These are phyloP conservation scores for Aix galericulata DNA, from an alignment of 2,113 vertebrate species.

Conservation along the genomic window DNA sequence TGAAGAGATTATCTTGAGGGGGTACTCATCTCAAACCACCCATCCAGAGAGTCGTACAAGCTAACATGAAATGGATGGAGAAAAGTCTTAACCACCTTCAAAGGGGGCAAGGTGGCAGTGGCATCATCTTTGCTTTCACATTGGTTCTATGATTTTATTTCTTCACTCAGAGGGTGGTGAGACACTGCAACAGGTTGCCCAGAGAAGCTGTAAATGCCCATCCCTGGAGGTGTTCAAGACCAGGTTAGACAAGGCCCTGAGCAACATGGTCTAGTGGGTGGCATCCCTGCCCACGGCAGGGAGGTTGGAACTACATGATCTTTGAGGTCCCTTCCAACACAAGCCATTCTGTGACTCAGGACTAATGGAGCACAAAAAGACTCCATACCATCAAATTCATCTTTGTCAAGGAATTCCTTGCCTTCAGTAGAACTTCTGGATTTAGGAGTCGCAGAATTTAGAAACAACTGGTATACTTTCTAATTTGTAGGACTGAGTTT, in stretches of 20 bases:
- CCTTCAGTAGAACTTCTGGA: background rate
- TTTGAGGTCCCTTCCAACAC: too few relatives aligned
- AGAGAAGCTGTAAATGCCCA: too few relatives aligned
- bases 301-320: too few relatives aligned
- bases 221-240: too few relatives aligned
- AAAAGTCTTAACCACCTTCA: background rate
- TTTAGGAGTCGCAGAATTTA: background rate
- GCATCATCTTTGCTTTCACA: background rate
- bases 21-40: background rate
- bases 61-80: background rate
- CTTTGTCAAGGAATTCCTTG: background rate
- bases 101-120: too few relatives aligned
- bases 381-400: background rate
- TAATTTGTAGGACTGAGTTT: background rate
- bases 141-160: background rate
- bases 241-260: too few relatives aligned
- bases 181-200: too few relatives aligned
- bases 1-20: background rate
- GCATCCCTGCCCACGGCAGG: too few relatives aligned
- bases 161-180: too few relatives aligned
- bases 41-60: background rate
- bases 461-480: background rate
- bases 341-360: background rate
- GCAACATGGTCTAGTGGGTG: too few relatives aligned
- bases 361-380: background rate